A percentile compares a stretch with the other conserved stretches of the same genome.
These are phyloP conservation scores for Phoxinus dragarum DNA, from an alignment of 2,797 vertebrate genomes.

Conservation along the genomic window DNA sequence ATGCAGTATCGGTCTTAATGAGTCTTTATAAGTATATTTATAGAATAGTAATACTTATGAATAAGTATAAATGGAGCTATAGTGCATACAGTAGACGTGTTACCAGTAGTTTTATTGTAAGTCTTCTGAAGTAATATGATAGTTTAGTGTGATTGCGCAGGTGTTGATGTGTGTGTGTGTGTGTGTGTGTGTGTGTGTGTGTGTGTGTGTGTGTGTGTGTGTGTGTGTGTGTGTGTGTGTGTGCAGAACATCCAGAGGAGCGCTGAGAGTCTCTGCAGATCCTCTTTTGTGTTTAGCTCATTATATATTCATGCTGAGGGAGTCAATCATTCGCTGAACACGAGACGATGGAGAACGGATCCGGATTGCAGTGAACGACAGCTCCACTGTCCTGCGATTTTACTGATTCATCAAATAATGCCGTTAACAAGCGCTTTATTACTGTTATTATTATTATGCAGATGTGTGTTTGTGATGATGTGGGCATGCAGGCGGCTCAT, in stretches of 20 bases:
- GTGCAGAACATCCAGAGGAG: not conserved
- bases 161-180: no score
- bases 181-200: no score
- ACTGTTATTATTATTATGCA: constrained; percentile 43
- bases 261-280: not conserved
- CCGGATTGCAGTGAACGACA: constrained; percentile 54
- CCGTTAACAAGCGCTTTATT: constrained; percentile 59
- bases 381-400: constrained; percentile 63
- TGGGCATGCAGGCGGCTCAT: constrained; percentile 39
- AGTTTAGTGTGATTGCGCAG: not conserved
- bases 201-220: no score
- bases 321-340: not conserved
- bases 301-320: not conserved
- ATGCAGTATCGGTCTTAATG: no score
- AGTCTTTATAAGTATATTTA: no score
- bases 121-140: not conserved
- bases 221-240: no score
- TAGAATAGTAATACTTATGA: no score
- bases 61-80: no score
- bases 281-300: not conserved
- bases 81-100: no score
- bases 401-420: constrained; percentile 67
- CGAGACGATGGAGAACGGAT: constrained; percentile 33
- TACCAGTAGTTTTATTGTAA: not conserved
- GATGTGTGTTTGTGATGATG: constrained; percentile 47